A percentile compares a stretch with the other conserved stretches of the same genome.
These are phyloP conservation scores for Isichthys henryi DNA, from an alignment of 2,113 vertebrate genomes.

Conservation along the genomic window DNA sequence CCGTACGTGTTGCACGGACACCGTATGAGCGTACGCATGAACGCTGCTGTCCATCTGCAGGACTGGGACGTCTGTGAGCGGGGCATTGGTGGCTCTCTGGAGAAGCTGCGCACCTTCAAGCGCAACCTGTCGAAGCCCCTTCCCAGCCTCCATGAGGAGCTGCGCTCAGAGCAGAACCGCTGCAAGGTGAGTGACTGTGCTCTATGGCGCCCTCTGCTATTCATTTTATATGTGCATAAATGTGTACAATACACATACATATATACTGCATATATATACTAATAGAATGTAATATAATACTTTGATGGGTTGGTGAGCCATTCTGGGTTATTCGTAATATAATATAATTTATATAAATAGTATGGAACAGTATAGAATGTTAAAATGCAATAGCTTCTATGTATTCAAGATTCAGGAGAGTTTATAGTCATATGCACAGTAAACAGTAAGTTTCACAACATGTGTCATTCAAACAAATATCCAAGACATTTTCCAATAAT, in stretches of 20 bases:
- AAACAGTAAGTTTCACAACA: not conserved
- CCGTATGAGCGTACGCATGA: not conserved
- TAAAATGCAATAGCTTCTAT: not conserved
- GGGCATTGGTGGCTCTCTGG: conserved; percentile 78
- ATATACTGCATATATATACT: not conserved
- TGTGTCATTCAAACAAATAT: not conserved
- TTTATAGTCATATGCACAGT: not conserved
- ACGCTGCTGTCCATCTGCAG: conserved; percentile 44
- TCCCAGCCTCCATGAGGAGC: conserved; percentile 83
- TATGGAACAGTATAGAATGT: not conserved
- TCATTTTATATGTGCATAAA: not conserved
- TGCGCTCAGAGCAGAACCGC: conserved; percentile 80
- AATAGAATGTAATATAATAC: not conserved
- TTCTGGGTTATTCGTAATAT: not conserved
- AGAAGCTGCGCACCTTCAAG: conserved; percentile 84
- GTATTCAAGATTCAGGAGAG: not conserved
- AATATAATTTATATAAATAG: not conserved
- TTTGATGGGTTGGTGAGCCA: not conserved
- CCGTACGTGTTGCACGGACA: not conserved
- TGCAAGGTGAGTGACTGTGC: conserved; percentile 69
- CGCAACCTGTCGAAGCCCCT: conserved; percentile 78
- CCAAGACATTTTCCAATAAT: too few relatives aligned
- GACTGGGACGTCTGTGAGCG: conserved; percentile 91
- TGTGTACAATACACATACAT: not conserved
- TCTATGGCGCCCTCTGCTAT: not conserved